Percentiles rank a stretch among this genome's conserved stretches.
Evolutionary conservation across 2,113 vertebrate species (phyloP).

Genomic region (Origma solitaria): DNA sequence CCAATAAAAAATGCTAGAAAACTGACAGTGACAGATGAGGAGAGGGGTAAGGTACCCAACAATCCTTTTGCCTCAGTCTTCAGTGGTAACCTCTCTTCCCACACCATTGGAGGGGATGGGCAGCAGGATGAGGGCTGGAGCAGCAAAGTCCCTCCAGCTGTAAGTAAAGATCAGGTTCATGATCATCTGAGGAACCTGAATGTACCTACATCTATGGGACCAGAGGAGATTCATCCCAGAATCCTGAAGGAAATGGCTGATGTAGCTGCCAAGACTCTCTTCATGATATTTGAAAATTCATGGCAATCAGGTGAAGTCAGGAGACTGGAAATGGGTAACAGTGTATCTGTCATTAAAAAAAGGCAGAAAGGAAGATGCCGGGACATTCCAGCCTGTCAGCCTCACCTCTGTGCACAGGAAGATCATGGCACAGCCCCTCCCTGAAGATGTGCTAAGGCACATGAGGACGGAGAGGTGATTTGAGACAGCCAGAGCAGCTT

Average conservation of each 20-base stretch:
- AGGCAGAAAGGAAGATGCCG: neutral
- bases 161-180: neutral
- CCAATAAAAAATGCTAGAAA: neutral
- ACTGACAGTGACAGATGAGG: neutral
- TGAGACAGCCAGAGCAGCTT: neutral
- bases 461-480: neutral
- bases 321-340: neutral
- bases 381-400: neutral
- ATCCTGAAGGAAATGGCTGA: neutral
- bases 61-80: neutral
- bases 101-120: neutral
- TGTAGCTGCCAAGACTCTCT: neutral
- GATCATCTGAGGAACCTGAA: neutral
- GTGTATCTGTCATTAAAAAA: neutral
- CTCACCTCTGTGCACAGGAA: neutral
- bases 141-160: neutral
- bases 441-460: neutral
- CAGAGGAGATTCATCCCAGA: neutral
- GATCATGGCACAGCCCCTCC: neutral
- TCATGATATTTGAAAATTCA: neutral
- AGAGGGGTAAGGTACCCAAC: neutral
- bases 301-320: neutral
- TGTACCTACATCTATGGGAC: neutral
- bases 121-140: neutral
- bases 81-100: neutral